phyloP scores from a whole-genome alignment of 2,113 vertebrate species.

The Acinonyx jubatus region DNA sequence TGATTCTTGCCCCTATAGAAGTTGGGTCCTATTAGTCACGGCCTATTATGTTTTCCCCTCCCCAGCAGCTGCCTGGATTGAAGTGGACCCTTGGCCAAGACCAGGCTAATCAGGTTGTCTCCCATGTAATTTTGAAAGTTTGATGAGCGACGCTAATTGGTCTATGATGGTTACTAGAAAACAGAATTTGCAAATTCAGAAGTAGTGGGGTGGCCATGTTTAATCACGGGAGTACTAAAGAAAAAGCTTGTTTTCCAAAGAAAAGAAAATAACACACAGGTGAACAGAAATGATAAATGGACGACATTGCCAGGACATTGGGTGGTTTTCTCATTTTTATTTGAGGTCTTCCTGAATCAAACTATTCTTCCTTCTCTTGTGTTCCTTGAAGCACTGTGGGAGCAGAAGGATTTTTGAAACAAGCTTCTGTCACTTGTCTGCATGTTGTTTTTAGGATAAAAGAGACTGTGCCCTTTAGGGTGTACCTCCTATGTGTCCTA shows the following conservation, averaged over 20 bases:
- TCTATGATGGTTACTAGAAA: neutral
- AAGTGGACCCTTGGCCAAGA: neutral
- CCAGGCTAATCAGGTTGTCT: neutral
- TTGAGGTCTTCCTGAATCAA: neutral
- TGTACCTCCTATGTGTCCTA: neutral
- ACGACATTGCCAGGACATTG: too few species aligned
- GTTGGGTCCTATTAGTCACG: neutral
- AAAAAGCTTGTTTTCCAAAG: neutral
- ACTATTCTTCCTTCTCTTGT: neutral
- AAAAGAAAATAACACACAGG: neutral
- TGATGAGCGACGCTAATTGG: neutral
- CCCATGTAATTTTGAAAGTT: neutral
- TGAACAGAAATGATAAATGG: neutral
- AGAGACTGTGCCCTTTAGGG: neutral
- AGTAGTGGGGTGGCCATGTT: neutral
- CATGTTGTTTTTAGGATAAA: neutral
- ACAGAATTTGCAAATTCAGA: neutral
- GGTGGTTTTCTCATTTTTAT: neutral
- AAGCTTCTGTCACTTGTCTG: neutral
- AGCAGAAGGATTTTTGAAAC: neutral
- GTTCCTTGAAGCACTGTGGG: neutral
- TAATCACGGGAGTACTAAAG: neutral
- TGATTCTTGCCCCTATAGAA: neutral
- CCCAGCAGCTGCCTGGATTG: neutral
- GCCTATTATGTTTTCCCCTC: neutral